Evolutionary conservation across 1,140 invertebrate genomes (phyloP).

Genomic region (Carcinoscorpius rotundicauda): DNA sequence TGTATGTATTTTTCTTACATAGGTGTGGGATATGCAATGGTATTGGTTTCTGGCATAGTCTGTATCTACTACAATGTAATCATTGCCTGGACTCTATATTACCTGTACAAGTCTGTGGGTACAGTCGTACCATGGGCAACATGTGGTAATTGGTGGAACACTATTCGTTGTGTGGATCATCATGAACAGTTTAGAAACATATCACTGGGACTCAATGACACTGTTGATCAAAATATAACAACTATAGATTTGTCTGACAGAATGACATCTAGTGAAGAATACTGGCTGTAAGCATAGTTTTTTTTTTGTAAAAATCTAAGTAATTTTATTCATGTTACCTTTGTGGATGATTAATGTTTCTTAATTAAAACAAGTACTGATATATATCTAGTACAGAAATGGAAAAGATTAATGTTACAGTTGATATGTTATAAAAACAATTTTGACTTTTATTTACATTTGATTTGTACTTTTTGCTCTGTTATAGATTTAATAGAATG

Average conservation of each 20-base stretch:
- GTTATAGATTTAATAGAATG: too few species aligned
- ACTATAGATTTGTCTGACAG: background rate
- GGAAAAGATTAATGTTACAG: too few species aligned
- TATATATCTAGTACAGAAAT: too few species aligned
- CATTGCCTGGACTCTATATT: conserved; percentile 54
- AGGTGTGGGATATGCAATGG: conserved; percentile 39
- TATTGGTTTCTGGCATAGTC: conserved; percentile 52
- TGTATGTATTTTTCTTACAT: background rate
- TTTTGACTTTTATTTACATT: too few species aligned
- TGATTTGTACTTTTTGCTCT: too few species aligned
- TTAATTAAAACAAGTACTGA: too few species aligned
- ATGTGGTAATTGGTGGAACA: conserved; percentile 24
- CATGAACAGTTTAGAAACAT: background rate
- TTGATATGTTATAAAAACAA: too few species aligned
- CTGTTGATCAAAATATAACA: background rate
- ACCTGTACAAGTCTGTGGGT: conserved; percentile 36
- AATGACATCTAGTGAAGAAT: conserved; percentile 21
- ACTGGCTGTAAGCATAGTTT: conserved; percentile 18
- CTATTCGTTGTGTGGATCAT: conserved; percentile 13
- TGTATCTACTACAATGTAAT: conserved; percentile 59
- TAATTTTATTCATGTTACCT: too few species aligned
- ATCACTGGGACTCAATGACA: too few species aligned
- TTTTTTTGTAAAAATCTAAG: background rate
- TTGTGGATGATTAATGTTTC: too few species aligned
- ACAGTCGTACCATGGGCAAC: conserved; percentile 33